These are phyloP conservation scores for Notarius quadriscutis DNA, from an alignment of 2,113 vertebrate genomes.

Conservation along the genomic window DNA sequence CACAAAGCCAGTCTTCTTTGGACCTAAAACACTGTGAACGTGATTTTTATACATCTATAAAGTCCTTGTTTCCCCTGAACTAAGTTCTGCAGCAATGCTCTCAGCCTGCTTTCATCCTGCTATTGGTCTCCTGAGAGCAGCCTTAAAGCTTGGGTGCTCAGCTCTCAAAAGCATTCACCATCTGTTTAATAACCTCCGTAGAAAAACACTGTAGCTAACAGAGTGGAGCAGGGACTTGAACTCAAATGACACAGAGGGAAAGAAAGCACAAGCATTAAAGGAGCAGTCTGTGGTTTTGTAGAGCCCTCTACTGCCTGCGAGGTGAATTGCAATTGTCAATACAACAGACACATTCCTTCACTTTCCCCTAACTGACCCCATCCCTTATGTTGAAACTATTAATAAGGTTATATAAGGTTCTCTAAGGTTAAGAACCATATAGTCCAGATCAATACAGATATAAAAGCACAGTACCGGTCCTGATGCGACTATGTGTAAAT, in stretches of 20 bases:
- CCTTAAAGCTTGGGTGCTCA: conserved; percentile 65
- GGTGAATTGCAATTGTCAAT: neutral
- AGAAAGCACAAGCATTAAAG: neutral
- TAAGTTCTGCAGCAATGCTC: neutral
- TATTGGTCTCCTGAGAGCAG: neutral
- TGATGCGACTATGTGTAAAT: neutral
- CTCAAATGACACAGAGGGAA: conserved; percentile 72
- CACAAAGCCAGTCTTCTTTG: conserved; percentile 40
- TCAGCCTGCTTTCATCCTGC: conserved; percentile 38
- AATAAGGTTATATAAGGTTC: neutral
- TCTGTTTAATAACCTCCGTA: conserved; percentile 77
- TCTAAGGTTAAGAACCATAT: neutral
- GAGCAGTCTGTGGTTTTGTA: neutral
- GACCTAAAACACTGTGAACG: neutral
- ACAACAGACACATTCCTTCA: neutral
- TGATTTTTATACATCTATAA: neutral
- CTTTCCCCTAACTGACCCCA: neutral
- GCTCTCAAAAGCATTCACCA: conserved; percentile 75
- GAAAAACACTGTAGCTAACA: conserved; percentile 72
- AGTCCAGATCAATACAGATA: too few species aligned
- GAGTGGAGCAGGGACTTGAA: conserved; percentile 78
- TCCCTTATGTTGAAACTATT: neutral
- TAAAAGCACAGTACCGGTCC: too few species aligned
- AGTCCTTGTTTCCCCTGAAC: neutral
- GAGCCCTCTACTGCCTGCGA: neutral